Conservation (phyloP, 1,140 invertebrate species). For the Drosophila pseudoananassae region DNA sequence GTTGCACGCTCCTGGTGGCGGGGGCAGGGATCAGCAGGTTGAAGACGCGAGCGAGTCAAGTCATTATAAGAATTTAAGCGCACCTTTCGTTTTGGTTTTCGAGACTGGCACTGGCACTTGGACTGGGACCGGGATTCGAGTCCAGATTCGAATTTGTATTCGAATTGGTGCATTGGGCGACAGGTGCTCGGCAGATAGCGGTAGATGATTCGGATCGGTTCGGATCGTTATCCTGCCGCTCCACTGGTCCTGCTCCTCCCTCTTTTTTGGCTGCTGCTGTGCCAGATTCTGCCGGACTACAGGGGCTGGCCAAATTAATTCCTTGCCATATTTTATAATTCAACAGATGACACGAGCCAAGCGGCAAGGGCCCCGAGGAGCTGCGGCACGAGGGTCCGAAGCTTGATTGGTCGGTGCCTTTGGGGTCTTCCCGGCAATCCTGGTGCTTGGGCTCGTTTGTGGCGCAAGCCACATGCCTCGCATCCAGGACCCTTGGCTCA, state of each 20-base stretch:
- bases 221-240: constrained; percentile 46
- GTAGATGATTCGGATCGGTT: constrained; percentile 60
- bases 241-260: constrained; percentile 25
- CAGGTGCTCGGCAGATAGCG: constrained; percentile 74
- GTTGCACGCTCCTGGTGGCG: neutral
- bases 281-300: constrained; percentile 65
- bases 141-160: constrained; percentile 26
- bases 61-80: constrained; percentile 82
- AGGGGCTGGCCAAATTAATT: constrained; percentile 76
- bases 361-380: constrained; percentile 25
- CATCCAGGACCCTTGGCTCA: constrained; percentile 19
- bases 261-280: constrained; percentile 59
- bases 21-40: constrained; percentile 40
- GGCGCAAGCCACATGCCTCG: constrained; percentile 71
- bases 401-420: constrained; percentile 35
- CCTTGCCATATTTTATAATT: constrained; percentile 83
- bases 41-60: constrained; percentile 56
- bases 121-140: constrained; percentile 28
- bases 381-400: constrained; percentile 32
- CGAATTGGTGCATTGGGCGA: constrained; percentile 43
- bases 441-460: constrained; percentile 63
- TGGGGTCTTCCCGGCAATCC: constrained; percentile 26
- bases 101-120: too few relatives aligned
- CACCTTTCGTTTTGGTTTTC: constrained; percentile 70
- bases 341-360: constrained; percentile 83